Evolutionary conservation across 2,888 invertebrate species (phyloP), one percentile per base, ranked within the genome.

Genomic region (Syrphus vitripennis): DNA sequence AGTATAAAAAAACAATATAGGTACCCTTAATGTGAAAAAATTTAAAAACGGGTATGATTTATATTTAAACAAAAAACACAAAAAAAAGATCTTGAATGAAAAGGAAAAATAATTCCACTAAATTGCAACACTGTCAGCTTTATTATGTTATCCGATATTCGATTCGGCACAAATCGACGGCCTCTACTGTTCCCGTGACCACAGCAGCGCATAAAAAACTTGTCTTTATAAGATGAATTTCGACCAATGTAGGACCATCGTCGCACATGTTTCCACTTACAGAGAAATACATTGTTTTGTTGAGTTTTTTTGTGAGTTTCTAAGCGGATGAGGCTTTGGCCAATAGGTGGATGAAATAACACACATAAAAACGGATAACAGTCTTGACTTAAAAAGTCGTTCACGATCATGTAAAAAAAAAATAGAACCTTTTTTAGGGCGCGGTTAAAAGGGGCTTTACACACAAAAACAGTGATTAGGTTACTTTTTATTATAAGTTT

Each of bases 41-140:
- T 61, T 59, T 31, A 34, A 31, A 77, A 53, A 65, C 61, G 75
- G 75, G 80, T 75, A 75, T 74, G 59, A 78, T 61, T 75, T 57
- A 59, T 48, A 48, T 79, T 59, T 34, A 63, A 34, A 12, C 10
- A 26, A 70, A 37, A 34, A 42, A 2, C 29, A 42, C 6, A 19
- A 31, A 45, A 0, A 21, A 37, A 61, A 48, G 10, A 45, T 31
- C 12, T 45, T 45, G 1, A 37, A 16, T 26, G 50, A 59, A 42
- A 42, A 31, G 26, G 50, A 59, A 42, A 42, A 31, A 16, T 3
- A n/a, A 45, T 40, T 75, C 40, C 83, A 31, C 61, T 48, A 40
- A 57, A 34, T 53, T 50, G 55, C 65, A 50, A 16, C 63, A 69
- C 48, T 83, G 63, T 55, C 16, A 57, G 31, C 31, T 57, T 31